Percentiles rank a stretch among this genome's conserved stretches.
These are phyloP conservation scores for Ginglymostoma cirratum DNA, from an alignment of 2,113 vertebrate species.

Conservation along the genomic window DNA sequence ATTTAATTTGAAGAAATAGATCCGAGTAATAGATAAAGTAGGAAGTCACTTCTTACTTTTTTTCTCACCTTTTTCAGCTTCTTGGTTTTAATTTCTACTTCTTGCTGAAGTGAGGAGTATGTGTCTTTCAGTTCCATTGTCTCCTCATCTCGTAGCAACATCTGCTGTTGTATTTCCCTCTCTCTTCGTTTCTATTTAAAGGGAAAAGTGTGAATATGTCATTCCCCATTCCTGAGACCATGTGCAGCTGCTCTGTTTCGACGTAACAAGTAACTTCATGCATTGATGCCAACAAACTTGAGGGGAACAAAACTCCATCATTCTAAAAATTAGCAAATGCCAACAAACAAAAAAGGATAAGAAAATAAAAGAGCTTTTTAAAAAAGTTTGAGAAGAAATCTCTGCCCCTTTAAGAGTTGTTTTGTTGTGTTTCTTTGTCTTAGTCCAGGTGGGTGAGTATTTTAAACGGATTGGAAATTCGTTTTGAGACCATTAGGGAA, in stretches of 20 bases:
- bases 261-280: too few relatives aligned
- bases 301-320: too few relatives aligned
- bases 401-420: too few relatives aligned
- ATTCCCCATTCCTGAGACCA: neutral
- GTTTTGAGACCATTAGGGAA: too few relatives aligned
- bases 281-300: too few relatives aligned
- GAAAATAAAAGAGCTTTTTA: too few relatives aligned
- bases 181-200: conserved; percentile 73
- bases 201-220: neutral
- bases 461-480: too few relatives aligned
- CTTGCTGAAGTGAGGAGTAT: conserved; percentile 85
- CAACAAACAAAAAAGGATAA: too few relatives aligned
- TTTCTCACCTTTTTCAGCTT: conserved; percentile 83
- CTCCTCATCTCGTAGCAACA: conserved; percentile 84
- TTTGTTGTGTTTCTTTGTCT: too few relatives aligned
- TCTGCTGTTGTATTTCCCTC: conserved; percentile 85
- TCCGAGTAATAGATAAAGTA: neutral
- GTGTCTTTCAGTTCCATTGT: conserved; percentile 87
- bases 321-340: too few relatives aligned
- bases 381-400: too few relatives aligned
- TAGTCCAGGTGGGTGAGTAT: too few relatives aligned
- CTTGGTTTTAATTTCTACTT: conserved; percentile 93
- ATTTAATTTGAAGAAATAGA: neutral
- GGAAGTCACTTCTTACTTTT: conserved; percentile 38
- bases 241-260: neutral